Conservation (phyloP, 2,113 vertebrate species). For the Ornithorhynchus anatinus region DNA sequence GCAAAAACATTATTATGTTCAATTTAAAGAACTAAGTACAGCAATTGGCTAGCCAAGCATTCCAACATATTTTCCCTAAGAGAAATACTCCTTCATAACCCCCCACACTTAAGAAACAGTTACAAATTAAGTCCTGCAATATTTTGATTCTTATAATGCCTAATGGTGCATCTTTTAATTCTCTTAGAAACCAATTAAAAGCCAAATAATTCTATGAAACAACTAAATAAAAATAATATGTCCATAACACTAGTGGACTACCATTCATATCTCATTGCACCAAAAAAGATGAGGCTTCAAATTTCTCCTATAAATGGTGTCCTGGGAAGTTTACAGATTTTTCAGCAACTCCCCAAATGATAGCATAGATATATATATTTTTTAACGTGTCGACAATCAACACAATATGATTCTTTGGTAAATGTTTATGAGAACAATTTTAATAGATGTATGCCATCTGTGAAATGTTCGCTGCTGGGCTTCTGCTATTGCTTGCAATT, state of each 20-base stretch:
- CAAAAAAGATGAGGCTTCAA: conserved; percentile 4
- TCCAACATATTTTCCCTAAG: background rate
- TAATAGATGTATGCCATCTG: background rate
- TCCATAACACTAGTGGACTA: background rate
- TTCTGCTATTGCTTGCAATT: background rate
- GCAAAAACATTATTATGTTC: conserved; percentile 17
- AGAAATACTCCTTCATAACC: background rate
- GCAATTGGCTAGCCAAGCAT: background rate
- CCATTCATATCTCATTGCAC: background rate
- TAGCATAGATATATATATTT: background rate
- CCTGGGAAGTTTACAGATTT: background rate
- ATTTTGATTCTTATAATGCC: conserved; percentile 10
- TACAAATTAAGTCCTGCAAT: conserved; percentile 16
- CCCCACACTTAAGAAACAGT: conserved; percentile 22
- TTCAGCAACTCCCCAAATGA: background rate
- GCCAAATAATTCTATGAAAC: no score
- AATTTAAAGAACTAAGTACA: conserved; percentile 11
- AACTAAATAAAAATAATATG: conserved; percentile 9
- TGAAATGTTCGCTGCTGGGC: background rate
- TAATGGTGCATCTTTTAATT: background rate
- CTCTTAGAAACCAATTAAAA: background rate
- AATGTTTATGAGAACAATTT: background rate
- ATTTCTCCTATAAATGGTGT: conserved; percentile 9
- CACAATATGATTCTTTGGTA: conserved; percentile 1
- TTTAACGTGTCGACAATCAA: background rate